Evolutionary conservation across 2,113 vertebrate genomes (phyloP), one percentile per base, ranked within the genome.

Genomic region (Isurus oxyrinchus): DNA sequence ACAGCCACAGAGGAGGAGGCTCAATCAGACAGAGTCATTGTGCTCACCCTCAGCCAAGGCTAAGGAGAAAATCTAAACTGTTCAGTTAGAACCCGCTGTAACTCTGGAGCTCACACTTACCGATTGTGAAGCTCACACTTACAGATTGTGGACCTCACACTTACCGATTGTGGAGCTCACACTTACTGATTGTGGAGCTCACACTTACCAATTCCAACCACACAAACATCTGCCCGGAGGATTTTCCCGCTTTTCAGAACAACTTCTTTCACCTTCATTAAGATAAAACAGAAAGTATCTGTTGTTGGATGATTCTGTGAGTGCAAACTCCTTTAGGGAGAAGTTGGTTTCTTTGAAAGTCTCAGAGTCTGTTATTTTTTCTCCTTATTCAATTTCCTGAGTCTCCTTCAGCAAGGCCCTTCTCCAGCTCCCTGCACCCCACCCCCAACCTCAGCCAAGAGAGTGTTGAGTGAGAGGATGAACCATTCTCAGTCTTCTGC

Each of bases 231-330:
- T 0, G 99, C 99, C 0, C 99, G 97, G 90, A 99, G 98, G 2
- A 99, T 98, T 96, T 99, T 99, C 84, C 99, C 99, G 4, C 99
- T 99, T 97, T 99, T 99, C 97, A 99, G 97, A n/a, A 99, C 98
- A 2, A 99, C 99, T 97, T 99, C 99, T 97, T 99, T 99, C 96
- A 99, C 98, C 99, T 99, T 97, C 57, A 44, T 91, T 95, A 96
- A 3, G 84, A 97, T 27, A 55, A 27, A 95, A 96, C 55, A 87
- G 40, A 44, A 87, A 19, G 40, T 72, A 67, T 72, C 27, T 55
- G 94, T 31, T 13, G 44, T 44, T 66, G 27, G 25, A 35, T 13
- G 40, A 13, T 95, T 2, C 67, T 76, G 16, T 76, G 53, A 72
- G 5, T 16, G 10, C 67, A 3, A 67, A 31, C 66, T 72, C 27